phyloP scores from a whole-genome alignment of 2,888 invertebrate species.

The Drosophila nr. fundita region DNA sequence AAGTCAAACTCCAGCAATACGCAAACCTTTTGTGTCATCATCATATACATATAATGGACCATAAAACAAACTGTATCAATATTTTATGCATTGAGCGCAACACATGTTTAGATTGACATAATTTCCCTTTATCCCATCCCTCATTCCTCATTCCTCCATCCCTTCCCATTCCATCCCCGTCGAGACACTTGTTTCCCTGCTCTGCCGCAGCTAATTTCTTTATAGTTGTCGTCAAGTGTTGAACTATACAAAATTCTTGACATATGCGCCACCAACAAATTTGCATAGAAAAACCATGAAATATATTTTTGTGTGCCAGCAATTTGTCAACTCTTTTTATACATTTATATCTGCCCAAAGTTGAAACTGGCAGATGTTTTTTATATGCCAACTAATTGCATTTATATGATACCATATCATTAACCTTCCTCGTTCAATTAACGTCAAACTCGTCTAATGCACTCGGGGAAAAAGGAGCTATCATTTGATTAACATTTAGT shows the following conservation, averaged over 20 bases:
- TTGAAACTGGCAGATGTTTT: slow-evolving; percentile 70
- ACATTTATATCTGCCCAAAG: neutral
- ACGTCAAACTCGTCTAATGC: slow-evolving; percentile 5
- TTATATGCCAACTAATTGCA: slow-evolving; percentile 75
- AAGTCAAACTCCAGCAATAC: slow-evolving; percentile 5
- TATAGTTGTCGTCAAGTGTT: slow-evolving; percentile 57
- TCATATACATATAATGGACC: slow-evolving; percentile 82
- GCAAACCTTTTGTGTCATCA: slow-evolving; percentile 68
- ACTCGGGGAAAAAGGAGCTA: neutral
- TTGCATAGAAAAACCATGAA: slow-evolving; percentile 75
- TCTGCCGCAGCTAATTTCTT: slow-evolving; percentile 72
- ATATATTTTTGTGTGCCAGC: slow-evolving; percentile 33
- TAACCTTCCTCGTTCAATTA: slow-evolving; percentile 23
- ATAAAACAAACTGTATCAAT: slow-evolving; percentile 85
- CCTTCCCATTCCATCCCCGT: neutral
- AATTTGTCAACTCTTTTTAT: slow-evolving; percentile 56
- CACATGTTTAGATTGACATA: slow-evolving; percentile 84
- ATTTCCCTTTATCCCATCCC: slow-evolving; percentile 70
- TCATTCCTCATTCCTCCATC: slow-evolving; percentile 1
- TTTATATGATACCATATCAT: slow-evolving; percentile 55
- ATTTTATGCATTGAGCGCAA: slow-evolving; percentile 79
- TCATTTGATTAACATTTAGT: neutral
- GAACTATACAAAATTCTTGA: slow-evolving; percentile 44
- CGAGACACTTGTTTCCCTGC: slow-evolving; percentile 48
- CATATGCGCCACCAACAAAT: slow-evolving; percentile 74